Evolutionary conservation across 2,888 invertebrate species (phyloP), one percentile per base, ranked within the genome.

Genomic region (Volucella inanis): DNA sequence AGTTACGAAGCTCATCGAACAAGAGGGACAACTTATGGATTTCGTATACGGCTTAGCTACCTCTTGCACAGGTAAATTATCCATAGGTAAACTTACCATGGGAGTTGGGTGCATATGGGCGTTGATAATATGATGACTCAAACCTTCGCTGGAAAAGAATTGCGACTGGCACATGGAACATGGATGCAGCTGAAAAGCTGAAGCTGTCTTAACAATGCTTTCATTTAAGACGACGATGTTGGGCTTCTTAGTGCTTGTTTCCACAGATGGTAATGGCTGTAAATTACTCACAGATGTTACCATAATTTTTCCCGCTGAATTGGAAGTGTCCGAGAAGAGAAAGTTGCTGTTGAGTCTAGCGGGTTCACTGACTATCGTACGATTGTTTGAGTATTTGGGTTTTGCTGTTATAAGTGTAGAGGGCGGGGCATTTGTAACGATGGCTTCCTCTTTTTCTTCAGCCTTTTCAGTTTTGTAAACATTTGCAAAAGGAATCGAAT

Each of bases 181-280:
- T 3, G 90, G 89, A 67, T 90, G 89, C 14, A 91, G 75, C 1
- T 90, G 90, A 75, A 91, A 91, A 1, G 90, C 90, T 0, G 88
- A 88, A 0, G 90, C 89, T 0, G 91, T 91, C 62, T 90, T 90
- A 1, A 92, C 91, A 41, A 92, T 92, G 31, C 91, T 91, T 65
- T 92, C 92, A 72, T 92, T 91, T 3, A 92, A 88, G 8, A 92
- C 92, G n/a, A 92, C 91, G 75, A 92, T 91, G 62, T 91, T 91
- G 15, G 91, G 90, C 41, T 91, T 91, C 39, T 77, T 79, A 10
- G 64, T 41, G 6, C 54, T 74, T 1, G 77, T 65, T 1, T 85
- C 65, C 0, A 76, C 61, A 18, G 70, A 9, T 22, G 81, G 65
- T 8, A 64, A 52, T 1, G 87, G 84, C 1, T 75, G 68, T 8